Base-by-base conservation (phyloP, 30 jellyfish, hydroid and myxozoan genomes). In the Turritopsis rubra region DNA sequence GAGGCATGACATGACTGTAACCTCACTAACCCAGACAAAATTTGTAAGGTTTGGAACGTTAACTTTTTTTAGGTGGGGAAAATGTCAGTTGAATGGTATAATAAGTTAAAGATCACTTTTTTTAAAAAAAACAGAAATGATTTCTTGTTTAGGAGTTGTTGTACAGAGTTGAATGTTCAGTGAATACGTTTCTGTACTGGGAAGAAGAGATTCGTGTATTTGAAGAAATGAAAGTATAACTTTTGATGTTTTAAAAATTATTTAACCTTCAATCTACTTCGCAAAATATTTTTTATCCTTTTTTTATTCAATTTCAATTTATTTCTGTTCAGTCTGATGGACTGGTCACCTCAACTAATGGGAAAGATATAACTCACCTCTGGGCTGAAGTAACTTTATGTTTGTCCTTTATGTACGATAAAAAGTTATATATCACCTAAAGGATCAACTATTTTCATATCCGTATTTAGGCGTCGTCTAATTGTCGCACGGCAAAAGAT, bases 311-410 rank as follows among this genome's bases (percentile, higher is more conserved):
- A 68, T n/a, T 16, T 68, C 19, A 18, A 0, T 68, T 9, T 68
- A 9, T 68, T 68, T 68, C 19, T 68, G 30, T 60, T 66, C n/a
- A 72, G 87, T 28, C 66, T 29, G 88, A 84, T 7, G 90, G 88
- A 8, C 52, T 54, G 53, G 72, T 77, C 76, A 84, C 87, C 70
- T 29, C 75, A 8, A 18, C 87, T 28, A 84, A 84, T 5, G 94
- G 80, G 71, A 82, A 81, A n/a, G 81, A 80, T 19, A 71, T 65
- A 21, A 87, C 97, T 1, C 88, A 91, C 31, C 87, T 83, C 52
- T 91, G 97, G 97, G 97, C 97, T 19, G 97, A 91, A 96, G 97
- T 91, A 52, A 66, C 81, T 77, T 0, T 75, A 21, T 0, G 52
- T 53, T 54, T 29, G 0, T 66, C 27, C 82, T 54, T 66, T 81